Evolutionary conservation across 2,797 vertebrate species (phyloP).

Genomic region (Philypnodon macrostomus): DNA sequence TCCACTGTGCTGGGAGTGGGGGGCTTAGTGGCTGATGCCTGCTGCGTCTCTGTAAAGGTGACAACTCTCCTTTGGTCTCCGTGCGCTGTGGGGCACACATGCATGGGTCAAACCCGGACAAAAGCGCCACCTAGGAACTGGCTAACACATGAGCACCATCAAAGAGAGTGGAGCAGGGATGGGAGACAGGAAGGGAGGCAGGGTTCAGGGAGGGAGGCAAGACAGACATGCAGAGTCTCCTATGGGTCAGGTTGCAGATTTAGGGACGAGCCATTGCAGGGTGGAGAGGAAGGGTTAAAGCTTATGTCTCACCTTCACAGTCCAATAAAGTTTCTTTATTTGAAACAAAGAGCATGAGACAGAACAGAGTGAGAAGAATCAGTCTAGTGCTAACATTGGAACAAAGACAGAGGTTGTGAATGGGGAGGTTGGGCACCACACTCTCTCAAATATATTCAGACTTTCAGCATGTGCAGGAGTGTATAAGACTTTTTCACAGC

Average conservation of each 20-base stretch:
- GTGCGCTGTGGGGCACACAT: constrained; percentile 63
- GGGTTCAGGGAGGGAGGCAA: constrained; percentile 52
- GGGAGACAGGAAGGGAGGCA: constrained; percentile 5
- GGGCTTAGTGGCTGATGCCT: constrained; percentile 37
- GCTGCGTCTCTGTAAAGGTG: constrained; percentile 89
- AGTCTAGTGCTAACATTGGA: constrained; percentile 61
- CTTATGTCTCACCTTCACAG: constrained; percentile 78
- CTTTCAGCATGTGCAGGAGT: background rate
- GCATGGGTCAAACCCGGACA: constrained; percentile 20
- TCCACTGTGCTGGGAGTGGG: constrained; percentile 29
- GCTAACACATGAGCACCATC: constrained; percentile 39
- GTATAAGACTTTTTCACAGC: constrained; percentile 1
- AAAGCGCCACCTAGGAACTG: background rate
- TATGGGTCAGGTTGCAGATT: constrained; percentile 64
- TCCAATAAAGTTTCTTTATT: constrained; percentile 80
- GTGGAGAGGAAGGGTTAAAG: constrained; percentile 59
- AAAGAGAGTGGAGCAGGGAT: constrained; percentile 41
- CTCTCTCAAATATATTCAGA: background rate
- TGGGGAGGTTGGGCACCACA: constrained; percentile 35
- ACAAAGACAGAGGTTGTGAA: constrained; percentile 53
- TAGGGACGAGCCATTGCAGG: constrained; percentile 53
- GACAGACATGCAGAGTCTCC: constrained; percentile 77
- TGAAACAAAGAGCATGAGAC: constrained; percentile 72
- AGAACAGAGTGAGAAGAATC: constrained; percentile 78
- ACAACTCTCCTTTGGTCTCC: constrained; percentile 94